phyloP scores from a whole-genome alignment of 2,888 invertebrate species.

The Linnaemya vulpina region DNA sequence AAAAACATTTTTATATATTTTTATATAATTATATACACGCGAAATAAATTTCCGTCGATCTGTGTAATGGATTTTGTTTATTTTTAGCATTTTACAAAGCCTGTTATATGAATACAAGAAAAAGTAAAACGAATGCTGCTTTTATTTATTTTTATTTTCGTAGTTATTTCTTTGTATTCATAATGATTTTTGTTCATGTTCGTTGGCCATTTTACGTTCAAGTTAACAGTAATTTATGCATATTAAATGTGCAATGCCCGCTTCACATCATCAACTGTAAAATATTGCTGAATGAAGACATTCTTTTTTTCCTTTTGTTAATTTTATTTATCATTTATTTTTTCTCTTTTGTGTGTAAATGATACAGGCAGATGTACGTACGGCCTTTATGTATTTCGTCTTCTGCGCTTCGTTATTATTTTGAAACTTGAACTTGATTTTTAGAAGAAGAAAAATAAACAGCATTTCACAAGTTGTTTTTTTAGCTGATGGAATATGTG shows the following conservation, averaged over 20 bases:
- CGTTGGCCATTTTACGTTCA: conserved; percentile 52
- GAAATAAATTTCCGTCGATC: no score
- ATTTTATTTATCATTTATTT: conserved; percentile 21
- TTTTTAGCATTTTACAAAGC: conserved; percentile 1
- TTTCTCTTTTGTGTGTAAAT: not conserved
- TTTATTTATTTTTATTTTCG: conserved; percentile 26
- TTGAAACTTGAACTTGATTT: no score
- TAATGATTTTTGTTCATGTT: conserved; percentile 22
- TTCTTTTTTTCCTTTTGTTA: not conserved
- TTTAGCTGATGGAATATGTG: no score
- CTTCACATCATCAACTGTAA: conserved; percentile 27
- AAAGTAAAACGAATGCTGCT: not conserved
- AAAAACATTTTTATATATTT: no score
- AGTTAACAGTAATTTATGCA: conserved; percentile 44
- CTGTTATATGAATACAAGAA: conserved; percentile 5
- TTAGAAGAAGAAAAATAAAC: no score
- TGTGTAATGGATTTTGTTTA: conserved; percentile 13
- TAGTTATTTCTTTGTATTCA: conserved; percentile 26
- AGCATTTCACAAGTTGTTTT: no score
- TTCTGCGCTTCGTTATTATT: not conserved
- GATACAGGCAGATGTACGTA: not conserved
- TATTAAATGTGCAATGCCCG: conserved; percentile 33
- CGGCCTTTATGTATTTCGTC: not conserved
- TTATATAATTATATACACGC: no score
- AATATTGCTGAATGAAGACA: conserved; percentile 31